Percentiles rank a stretch among this genome's conserved stretches.
Conservation (phyloP, 2,888 invertebrate species). For the Mayetiola destructor region DNA sequence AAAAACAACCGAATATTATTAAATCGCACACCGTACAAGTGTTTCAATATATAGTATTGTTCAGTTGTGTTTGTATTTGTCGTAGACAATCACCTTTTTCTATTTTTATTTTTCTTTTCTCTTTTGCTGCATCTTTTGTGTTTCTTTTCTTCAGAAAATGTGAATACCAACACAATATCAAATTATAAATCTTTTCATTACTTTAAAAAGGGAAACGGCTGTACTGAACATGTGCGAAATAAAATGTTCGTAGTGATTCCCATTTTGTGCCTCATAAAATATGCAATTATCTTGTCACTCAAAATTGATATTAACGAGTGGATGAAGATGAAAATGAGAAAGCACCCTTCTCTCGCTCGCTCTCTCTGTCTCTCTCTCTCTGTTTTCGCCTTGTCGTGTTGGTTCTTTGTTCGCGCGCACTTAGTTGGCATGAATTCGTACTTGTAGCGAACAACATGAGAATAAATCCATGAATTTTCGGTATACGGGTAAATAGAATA, state of each 20-base stretch:
- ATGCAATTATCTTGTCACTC: constrained; percentile 16
- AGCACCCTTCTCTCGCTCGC: neutral
- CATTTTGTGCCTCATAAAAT: constrained; percentile 15
- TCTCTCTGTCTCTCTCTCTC: neutral
- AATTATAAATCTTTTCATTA: neutral
- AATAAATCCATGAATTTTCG: too few species aligned
- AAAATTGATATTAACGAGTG: constrained; percentile 15
- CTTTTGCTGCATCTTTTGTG: neutral
- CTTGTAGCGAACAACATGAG: too few species aligned
- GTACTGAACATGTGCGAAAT: constrained; percentile 30
- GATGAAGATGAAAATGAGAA: constrained; percentile 2
- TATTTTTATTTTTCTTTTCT: neutral
- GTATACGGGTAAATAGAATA: too few species aligned
- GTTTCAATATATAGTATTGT: too few species aligned
- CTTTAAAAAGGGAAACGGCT: constrained; percentile 22
- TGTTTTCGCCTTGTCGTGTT: too few species aligned
- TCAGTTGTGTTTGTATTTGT: too few species aligned
- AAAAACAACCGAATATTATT: too few species aligned
- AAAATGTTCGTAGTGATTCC: constrained; percentile 23
- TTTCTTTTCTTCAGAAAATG: too few species aligned
- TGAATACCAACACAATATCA: neutral
- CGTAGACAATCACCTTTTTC: neutral
- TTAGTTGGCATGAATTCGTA: too few species aligned
- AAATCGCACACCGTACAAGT: too few species aligned
- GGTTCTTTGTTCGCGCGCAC: too few species aligned